phyloP scores from a whole-genome alignment of 2,113 vertebrate species.

The Microtus oregoni region DNA sequence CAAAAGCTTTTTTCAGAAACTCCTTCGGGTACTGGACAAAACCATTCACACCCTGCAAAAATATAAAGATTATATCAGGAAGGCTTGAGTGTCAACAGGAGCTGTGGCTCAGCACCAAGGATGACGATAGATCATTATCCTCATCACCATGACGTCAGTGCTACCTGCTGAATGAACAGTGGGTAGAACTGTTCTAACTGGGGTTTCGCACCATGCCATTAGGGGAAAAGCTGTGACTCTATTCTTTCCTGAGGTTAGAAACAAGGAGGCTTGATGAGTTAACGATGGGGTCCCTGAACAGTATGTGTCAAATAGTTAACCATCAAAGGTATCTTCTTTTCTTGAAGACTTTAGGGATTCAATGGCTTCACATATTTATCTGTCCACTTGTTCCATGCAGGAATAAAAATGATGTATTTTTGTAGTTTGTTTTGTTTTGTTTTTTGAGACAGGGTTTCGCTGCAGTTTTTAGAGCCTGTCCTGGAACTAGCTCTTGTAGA shows the following conservation, averaged over 20 bases:
- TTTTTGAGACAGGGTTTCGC: no score
- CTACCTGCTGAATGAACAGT: not conserved
- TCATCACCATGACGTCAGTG: not conserved
- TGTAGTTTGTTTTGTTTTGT: not conserved
- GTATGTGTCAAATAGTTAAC: not conserved
- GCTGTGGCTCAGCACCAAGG: not conserved
- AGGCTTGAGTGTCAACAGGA: not conserved
- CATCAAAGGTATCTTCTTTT: not conserved
- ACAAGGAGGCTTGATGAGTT: not conserved
- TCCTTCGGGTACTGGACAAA: constrained; percentile 94
- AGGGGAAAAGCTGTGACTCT: not conserved
- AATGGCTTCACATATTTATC: not conserved
- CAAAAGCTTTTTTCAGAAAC: constrained; percentile 93
- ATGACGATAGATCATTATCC: not conserved
- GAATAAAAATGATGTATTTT: not conserved
- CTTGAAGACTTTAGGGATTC: constrained; percentile 26
- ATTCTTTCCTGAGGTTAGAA: constrained; percentile 20
- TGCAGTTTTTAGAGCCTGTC: no score
- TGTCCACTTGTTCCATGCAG: not conserved
- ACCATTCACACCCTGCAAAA: constrained; percentile 92
- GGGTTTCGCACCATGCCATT: not conserved
- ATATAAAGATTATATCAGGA: constrained; percentile 33
- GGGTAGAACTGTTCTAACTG: not conserved
- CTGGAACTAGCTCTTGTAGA: no score
- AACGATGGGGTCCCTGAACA: not conserved